Evolutionary conservation across 2,113 vertebrate genomes (phyloP), one percentile per base, ranked within the genome.

Genomic region (Peromyscus leucopus): DNA sequence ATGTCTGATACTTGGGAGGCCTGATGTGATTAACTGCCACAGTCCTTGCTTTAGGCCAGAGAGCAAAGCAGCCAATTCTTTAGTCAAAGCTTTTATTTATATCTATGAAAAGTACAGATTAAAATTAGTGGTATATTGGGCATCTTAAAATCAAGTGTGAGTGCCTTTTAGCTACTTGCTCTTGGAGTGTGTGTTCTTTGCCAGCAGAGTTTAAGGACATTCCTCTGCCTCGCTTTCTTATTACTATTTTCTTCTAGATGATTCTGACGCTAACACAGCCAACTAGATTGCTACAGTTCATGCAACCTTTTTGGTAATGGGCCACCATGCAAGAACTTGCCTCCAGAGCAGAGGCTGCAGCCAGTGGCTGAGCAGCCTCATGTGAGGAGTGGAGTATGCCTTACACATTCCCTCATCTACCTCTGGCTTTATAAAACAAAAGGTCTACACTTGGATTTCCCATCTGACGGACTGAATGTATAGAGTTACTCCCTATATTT

Each of bases 21-120:
- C 48, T 80, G 24, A 72, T 93, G 21, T 71, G 61, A 84, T 86
- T 76, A 85, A 90, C 72, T 80, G n/a, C 36, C 59, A 80, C 13
- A 84, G 46, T 88, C 90, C 36, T 72, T 85, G 57, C 61, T 94
- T 83, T 33, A 95, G 82, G 16, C 28, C 89, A 93, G 87, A 57
- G 63, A 57, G 31, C 86, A 80, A 86, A 95, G 74, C 42, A 72
- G 12, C 31, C 83, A 55, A 33, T 90, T 86, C 92, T 22, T 91
- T 22, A 94, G 75, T 76, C n/a, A 17, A 80, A 83, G 2, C 19
- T 92, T 97, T 80, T 89, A 15, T 94, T 90, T 91, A 9, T 88
- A 13, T 75, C 12, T 57, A 36, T 12, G 19, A 48, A 90, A 87
- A 76, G 19, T 24, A 61, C 76, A 86, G 24, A 79, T 95, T 76